phyloP scores from a whole-genome alignment of 2,888 invertebrate genomes.

The Caenorhabditis becei region DNA sequence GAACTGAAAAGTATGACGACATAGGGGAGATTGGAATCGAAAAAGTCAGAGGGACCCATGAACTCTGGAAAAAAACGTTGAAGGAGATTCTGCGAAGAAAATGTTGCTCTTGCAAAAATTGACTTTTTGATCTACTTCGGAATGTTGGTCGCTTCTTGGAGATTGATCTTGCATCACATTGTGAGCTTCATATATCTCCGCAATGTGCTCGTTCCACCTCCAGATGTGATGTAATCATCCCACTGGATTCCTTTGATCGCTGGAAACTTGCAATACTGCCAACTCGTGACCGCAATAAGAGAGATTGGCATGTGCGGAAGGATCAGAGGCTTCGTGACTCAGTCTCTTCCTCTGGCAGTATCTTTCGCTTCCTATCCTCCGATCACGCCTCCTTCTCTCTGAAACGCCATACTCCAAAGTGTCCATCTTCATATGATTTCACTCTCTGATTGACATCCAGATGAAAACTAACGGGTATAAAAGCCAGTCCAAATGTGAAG shows the following conservation, averaged over 20 bases:
- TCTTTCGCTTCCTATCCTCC: slow-evolving; percentile 1
- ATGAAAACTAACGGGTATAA: not conserved
- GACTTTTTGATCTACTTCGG: too few species aligned
- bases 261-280: not conserved
- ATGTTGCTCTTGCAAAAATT: too few species aligned
- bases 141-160: too few species aligned
- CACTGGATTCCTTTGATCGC: not conserved
- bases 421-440: slow-evolving; percentile 54
- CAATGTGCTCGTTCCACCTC: too few species aligned
- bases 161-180: too few species aligned
- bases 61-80: not conserved
- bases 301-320: not conserved
- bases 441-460: slow-evolving; percentile 42
- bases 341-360: not conserved
- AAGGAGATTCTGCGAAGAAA: too few species aligned
- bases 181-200: too few species aligned
- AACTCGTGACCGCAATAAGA: not conserved
- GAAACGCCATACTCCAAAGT: slow-evolving; percentile 11
- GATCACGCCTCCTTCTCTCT: slow-evolving; percentile 1
- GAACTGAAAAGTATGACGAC: not conserved
- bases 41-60: not conserved
- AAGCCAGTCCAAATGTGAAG: not conserved
- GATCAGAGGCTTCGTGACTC: not conserved
- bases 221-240: not conserved
- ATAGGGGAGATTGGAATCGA: not conserved